Percentiles rank a stretch among this genome's conserved stretches.
Evolutionary conservation across 2,797 vertebrate species (phyloP).

Genomic region (Thunnus albacares): DNA sequence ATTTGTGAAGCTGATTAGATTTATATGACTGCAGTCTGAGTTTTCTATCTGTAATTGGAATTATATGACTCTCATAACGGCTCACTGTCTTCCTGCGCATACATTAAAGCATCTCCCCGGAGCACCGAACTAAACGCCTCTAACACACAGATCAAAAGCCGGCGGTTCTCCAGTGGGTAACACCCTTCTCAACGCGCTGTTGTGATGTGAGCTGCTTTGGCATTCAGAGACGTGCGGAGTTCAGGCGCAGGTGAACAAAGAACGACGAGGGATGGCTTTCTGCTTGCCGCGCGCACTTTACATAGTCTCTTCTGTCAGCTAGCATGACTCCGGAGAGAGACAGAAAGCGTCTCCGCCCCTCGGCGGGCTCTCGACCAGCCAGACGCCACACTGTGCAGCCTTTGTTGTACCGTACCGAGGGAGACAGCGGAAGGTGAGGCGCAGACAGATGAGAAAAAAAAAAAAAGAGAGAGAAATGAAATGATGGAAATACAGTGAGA

Average conservation of each 20-base stretch:
- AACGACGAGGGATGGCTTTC: slow-evolving; percentile 33
- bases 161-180: slow-evolving; percentile 16
- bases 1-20: slow-evolving; percentile 47
- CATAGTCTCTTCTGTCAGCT: slow-evolving; percentile 52
- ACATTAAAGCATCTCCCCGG: slow-evolving; percentile 35
- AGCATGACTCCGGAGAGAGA: slow-evolving; percentile 32
- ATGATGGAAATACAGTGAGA: slow-evolving; percentile 32
- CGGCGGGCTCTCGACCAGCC: slow-evolving; percentile 34
- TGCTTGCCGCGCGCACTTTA: slow-evolving; percentile 36
- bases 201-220: slow-evolving; percentile 55
- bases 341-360: slow-evolving; percentile 41
- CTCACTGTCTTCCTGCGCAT: slow-evolving; percentile 21
- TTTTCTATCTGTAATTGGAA: slow-evolving; percentile 51
- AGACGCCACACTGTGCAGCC: slow-evolving; percentile 40
- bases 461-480: slow-evolving; percentile 22
- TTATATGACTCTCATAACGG: slow-evolving; percentile 32
- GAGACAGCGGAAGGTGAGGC: slow-evolving; percentile 37
- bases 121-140: slow-evolving; percentile 27
- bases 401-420: slow-evolving; percentile 48
- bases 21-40: slow-evolving; percentile 12
- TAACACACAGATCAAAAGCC: slow-evolving; percentile 47
- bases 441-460: slow-evolving; percentile 4
- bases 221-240: slow-evolving; percentile 45
- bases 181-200: slow-evolving; percentile 20
- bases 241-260: slow-evolving; percentile 72